These are phyloP conservation scores for Donacobius atricapilla DNA, from an alignment of 2,113 vertebrate genomes.

Conservation along the genomic window DNA sequence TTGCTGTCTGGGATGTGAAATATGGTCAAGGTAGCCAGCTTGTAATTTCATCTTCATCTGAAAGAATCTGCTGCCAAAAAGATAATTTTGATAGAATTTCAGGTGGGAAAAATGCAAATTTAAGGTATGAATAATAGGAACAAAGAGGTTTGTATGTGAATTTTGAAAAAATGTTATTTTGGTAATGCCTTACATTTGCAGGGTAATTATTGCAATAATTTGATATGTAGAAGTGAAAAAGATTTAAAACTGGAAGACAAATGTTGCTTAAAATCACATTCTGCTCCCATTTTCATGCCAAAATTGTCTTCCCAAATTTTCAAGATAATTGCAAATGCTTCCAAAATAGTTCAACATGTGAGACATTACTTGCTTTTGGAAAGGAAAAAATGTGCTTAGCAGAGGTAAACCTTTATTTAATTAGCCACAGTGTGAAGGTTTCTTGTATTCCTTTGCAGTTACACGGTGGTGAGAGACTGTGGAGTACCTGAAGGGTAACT, in stretches of 20 bases:
- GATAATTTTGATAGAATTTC: not conserved
- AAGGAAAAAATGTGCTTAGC: constrained; percentile 1
- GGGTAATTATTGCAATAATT: not conserved
- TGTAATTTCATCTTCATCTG: not conserved
- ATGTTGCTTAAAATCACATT: not conserved
- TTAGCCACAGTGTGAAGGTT: constrained; percentile 71
- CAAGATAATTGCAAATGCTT: not conserved
- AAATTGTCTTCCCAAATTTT: not conserved
- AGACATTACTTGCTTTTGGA: constrained; percentile 29
- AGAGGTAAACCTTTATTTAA: constrained; percentile 72
- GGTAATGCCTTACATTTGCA: not conserved
- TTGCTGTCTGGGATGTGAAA: not conserved
- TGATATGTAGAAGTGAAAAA: not conserved
- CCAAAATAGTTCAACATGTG: not conserved
- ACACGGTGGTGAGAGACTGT: constrained; percentile 48
- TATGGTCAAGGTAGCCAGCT: not conserved
- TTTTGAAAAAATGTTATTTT: not conserved
- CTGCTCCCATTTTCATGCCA: not conserved
- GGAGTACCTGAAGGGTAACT: constrained; percentile 85
- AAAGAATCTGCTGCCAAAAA: not conserved
- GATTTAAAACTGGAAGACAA: not conserved
- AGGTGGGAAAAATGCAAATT: not conserved
- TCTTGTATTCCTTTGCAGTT: constrained; percentile 69
- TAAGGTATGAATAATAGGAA: not conserved
- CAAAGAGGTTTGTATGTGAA: not conserved